phyloP scores from a whole-genome alignment of 2,888 invertebrate species.

The Nomada ferruginata region DNA sequence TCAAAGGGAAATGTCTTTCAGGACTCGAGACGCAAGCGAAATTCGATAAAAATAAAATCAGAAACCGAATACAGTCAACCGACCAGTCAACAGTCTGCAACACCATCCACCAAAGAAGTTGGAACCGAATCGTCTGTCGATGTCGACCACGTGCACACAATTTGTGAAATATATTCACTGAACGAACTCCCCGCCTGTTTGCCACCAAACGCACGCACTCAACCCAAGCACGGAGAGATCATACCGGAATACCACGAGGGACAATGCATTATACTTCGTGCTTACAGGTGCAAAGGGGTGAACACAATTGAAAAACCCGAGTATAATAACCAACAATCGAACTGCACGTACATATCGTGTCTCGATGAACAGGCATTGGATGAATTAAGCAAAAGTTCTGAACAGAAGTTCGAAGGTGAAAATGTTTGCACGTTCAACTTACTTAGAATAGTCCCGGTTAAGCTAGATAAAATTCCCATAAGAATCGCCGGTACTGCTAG shows the following conservation, averaged over 20 bases:
- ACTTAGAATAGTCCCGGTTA: background rate
- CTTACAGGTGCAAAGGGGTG: conserved; percentile 23
- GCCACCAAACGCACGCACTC: background rate
- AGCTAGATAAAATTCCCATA: background rate
- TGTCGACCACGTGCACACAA: conserved; percentile 28
- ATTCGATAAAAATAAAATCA: background rate
- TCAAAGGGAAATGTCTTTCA: too few relatives aligned
- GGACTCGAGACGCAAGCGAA: background rate
- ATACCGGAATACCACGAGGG: background rate
- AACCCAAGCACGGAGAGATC: background rate
- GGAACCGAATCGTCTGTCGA: background rate
- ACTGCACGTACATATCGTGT: background rate
- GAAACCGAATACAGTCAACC: background rate
- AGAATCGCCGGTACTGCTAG: rapidly evolving
- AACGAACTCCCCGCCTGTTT: background rate
- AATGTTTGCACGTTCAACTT: background rate
- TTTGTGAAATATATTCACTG: conserved; percentile 27
- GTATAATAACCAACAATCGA: background rate
- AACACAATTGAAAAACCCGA: background rate
- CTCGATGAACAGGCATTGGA: background rate
- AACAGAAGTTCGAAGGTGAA: background rate
- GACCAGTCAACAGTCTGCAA: rapidly evolving
- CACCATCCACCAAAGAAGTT: background rate
- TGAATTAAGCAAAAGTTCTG: background rate
- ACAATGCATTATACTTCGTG: conserved; percentile 7